These are phyloP conservation scores for Etia nguti DNA, from an alignment of 2,113 vertebrate species.

Conservation along the genomic window DNA sequence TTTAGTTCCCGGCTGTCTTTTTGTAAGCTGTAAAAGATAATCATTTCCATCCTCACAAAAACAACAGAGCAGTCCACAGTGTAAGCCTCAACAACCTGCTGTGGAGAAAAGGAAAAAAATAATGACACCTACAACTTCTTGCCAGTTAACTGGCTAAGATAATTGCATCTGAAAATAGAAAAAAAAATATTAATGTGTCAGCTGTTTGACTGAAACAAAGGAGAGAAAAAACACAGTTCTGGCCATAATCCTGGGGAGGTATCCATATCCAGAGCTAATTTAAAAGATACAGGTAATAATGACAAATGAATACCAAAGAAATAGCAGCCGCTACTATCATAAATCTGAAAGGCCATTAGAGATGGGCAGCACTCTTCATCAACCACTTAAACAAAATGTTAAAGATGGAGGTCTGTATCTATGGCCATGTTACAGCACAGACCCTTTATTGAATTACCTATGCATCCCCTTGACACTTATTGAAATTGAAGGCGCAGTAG, in stretches of 20 bases:
- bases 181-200: neutral
- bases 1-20: neutral
- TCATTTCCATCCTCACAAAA: neutral
- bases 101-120: neutral
- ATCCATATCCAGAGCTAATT: neutral
- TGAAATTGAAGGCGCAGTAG: slow-evolving; percentile 9
- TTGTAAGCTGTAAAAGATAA: neutral
- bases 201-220: neutral
- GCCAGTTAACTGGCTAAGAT: neutral
- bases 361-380: neutral
- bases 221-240: neutral
- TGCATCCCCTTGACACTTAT: slow-evolving; percentile 10
- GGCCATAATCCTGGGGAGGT: neutral
- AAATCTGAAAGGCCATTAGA: neutral
- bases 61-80: neutral
- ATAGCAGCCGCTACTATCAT: neutral
- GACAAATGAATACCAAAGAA: neutral
- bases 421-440: neutral
- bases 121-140: neutral
- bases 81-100: neutral
- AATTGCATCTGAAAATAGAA: neutral
- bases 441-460: slow-evolving; percentile 33
- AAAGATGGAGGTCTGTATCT: neutral
- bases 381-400: slow-evolving; percentile 21
- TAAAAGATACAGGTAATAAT: neutral